Conservation (phyloP, 2,797 vertebrate species). For the Erethizon dorsatum region DNA sequence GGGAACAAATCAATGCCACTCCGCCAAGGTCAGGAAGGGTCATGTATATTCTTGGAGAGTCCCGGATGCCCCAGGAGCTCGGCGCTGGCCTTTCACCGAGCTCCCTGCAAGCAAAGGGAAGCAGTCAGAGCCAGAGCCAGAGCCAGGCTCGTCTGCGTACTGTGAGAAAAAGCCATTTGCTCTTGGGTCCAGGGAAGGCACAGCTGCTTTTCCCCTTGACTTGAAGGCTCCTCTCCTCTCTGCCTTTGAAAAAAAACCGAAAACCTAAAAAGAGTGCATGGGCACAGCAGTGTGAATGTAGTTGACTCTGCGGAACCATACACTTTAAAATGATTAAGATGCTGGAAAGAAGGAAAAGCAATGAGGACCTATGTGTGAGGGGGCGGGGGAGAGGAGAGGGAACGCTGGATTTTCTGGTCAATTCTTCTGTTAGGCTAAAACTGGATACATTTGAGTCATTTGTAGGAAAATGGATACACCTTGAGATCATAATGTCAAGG, state of each 20-base stretch:
- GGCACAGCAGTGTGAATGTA: background rate
- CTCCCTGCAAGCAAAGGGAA: constrained; percentile 14
- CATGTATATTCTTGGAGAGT: constrained; percentile 41
- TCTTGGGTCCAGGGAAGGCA: background rate
- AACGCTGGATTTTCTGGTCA: background rate
- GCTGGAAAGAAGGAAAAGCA: background rate
- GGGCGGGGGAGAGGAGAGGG: accelerated
- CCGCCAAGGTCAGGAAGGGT: constrained; percentile 75
- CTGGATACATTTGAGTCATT: background rate
- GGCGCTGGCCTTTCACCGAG: background rate
- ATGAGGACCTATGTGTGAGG: background rate
- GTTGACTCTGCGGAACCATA: background rate
- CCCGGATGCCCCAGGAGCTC: background rate
- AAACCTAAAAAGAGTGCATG: background rate
- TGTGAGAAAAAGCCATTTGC: background rate
- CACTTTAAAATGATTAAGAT: background rate
- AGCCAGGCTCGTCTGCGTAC: background rate
- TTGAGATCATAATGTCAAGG: background rate
- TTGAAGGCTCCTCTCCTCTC: constrained; percentile 10
- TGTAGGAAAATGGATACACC: background rate
- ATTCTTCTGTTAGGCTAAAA: background rate
- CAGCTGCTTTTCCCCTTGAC: background rate
- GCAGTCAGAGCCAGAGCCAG: background rate
- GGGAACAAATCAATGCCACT: constrained; percentile 80
- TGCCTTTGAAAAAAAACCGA: background rate